A percentile compares a stretch with the other conserved stretches of the same genome.
These are phyloP conservation scores for Apolygus lucorum DNA, from an alignment of 1,140 invertebrate species.

Conservation along the genomic window DNA sequence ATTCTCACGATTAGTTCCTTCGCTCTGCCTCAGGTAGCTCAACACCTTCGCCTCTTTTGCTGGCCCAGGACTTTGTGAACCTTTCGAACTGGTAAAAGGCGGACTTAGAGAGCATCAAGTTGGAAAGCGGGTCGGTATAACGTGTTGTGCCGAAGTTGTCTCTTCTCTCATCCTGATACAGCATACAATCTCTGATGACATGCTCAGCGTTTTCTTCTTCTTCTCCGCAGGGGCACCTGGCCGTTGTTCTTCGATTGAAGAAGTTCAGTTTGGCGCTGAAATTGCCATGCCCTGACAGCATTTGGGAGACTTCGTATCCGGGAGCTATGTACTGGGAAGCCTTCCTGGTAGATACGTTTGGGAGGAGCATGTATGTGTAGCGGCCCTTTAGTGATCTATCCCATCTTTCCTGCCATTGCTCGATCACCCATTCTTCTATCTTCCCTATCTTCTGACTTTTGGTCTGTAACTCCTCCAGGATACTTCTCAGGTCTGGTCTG, in stretches of 20 bases:
- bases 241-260: not conserved
- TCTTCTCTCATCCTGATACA: not conserved
- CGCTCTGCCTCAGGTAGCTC: too few relatives aligned
- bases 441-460: too few relatives aligned
- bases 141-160: too few relatives aligned
- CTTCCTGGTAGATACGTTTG: not conserved
- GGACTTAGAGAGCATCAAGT: too few relatives aligned
- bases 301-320: not conserved
- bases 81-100: too few relatives aligned
- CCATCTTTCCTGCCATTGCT: not conserved
- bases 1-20: too few relatives aligned
- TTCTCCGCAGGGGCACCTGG: not conserved
- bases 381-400: not conserved
- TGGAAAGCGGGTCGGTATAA: too few relatives aligned
- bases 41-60: too few relatives aligned
- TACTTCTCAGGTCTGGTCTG: too few relatives aligned
- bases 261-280: not conserved
- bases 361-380: not conserved
- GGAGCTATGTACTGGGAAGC: not conserved
- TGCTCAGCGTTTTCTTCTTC: not conserved
- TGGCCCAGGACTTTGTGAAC: too few relatives aligned
- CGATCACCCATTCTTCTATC: too few relatives aligned
- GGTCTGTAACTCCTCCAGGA: too few relatives aligned
- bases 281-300: not conserved
- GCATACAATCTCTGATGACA: not conserved